Conservation (phyloP, 2,797 vertebrate genomes). For the Numenius phaeopus region DNA sequence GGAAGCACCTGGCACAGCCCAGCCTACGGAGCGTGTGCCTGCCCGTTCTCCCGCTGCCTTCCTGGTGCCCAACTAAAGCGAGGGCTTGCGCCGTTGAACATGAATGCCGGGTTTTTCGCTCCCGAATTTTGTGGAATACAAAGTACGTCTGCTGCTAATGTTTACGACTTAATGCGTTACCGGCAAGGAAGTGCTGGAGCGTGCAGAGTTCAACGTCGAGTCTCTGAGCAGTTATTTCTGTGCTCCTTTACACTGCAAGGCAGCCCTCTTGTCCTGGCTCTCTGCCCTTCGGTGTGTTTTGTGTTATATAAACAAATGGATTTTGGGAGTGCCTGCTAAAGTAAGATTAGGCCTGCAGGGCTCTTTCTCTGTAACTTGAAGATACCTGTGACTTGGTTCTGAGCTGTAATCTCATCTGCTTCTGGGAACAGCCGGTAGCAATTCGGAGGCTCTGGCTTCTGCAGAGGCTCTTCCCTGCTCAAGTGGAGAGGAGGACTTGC, state of each 20-base stretch:
- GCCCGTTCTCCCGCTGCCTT: not conserved
- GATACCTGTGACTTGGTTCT: not conserved
- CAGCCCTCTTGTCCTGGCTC: not conserved
- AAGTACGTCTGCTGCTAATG: not conserved
- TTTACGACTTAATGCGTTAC: not conserved
- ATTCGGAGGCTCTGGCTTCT: not conserved
- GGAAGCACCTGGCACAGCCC: not conserved
- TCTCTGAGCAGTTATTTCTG: not conserved
- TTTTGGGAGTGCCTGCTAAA: not conserved
- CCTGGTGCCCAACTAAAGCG: not conserved
- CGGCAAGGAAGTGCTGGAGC: not conserved
- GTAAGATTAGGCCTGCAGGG: not conserved
- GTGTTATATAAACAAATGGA: not conserved
- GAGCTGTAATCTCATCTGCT: not conserved
- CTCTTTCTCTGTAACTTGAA: not conserved
- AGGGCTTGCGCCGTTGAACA: not conserved
- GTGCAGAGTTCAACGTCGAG: not conserved
- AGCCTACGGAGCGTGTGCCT: rapidly evolving
- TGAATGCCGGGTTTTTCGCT: not conserved
- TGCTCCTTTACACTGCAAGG: not conserved
- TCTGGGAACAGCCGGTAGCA: not conserved
- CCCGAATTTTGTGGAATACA: not conserved
- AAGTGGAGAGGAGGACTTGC: not conserved
- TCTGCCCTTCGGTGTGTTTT: rapidly evolving
- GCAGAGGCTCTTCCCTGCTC: not conserved